Base-by-base conservation (phyloP, 2,888 invertebrate genomes). In the Parnassius apollo region DNA sequence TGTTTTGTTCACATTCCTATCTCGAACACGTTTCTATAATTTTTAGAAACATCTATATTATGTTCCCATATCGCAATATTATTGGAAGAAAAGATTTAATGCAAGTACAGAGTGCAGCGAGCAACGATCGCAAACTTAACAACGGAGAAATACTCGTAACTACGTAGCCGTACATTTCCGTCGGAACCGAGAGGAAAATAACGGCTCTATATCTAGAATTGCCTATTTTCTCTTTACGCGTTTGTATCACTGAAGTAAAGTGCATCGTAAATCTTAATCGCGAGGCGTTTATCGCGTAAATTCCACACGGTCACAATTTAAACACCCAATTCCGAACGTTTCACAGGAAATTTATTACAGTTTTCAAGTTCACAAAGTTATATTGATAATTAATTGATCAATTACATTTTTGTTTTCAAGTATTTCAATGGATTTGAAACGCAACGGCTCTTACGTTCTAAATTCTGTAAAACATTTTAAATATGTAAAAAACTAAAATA, bases 261-360 rank as follows among this genome's bases (percentile, higher is more conserved):
- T 74, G 71, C 69, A 72, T 80, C 83, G 76, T 85, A 82, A 84
- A 82, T 82, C 77, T 76, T 81, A 80, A 81, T 81, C 75, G 71
- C 55, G 64, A 52, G 54, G 52, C 63, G 56, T 57, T 61, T 57
- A 61, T 61, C 57, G 61, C 60, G 44, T 55, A 48, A 61, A 56
- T 57, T 57, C 44, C 61, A 50, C 45, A 57, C 56, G 42, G 46
- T 45, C 52, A 61, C 61, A 57, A 51, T 56, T 61, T 61, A 57
- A 61, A 57, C 61, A 61, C 61, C 56, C 61, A 51, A 57, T 61
- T 57, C 35, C 35, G 46, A 53, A 53, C 50, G 42, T 61, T 45
- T 44, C 56, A 25, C 45, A 10, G 50, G 35, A 49, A 55, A 61
- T 61, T 61, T 61, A 61, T 25, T 18, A 18, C n/a, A 22, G 42